Conservation (phyloP, 2,888 invertebrate species). For the Drosophila subsilvestris region DNA sequence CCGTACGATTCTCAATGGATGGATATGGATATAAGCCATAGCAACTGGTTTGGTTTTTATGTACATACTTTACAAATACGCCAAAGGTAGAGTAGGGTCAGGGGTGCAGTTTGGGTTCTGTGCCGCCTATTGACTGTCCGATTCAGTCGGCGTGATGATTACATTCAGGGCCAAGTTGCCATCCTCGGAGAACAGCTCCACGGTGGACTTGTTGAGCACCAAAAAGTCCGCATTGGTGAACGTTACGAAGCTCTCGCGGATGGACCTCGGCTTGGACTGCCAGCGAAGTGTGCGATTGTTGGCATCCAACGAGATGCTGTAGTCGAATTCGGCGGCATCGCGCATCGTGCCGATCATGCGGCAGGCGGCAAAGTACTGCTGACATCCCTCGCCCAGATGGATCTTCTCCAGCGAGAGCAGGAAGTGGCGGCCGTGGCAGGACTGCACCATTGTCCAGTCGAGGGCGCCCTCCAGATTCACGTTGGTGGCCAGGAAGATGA, state of each 20-base stretch:
- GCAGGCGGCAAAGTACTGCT: constrained; percentile 98
- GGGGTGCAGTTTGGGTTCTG: neutral
- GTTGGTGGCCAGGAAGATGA: constrained; percentile 99
- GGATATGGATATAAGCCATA: no score
- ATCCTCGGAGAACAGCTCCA: constrained; percentile 99
- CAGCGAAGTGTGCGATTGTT: constrained; percentile 86
- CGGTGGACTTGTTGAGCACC: constrained; percentile 98
- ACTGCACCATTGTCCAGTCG: constrained; percentile 99
- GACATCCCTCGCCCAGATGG: constrained; percentile 97
- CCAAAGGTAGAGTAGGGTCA: no score
- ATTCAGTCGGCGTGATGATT: constrained; percentile 91
- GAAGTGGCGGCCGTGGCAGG: constrained; percentile 99
- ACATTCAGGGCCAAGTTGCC: constrained; percentile 99
- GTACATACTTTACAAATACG: no score
- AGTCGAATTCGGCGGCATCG: constrained; percentile 99
- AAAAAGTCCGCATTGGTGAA: constrained; percentile 99
- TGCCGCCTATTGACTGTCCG: constrained; percentile 16
- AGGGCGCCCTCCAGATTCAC: constrained; percentile 99
- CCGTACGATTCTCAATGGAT: no score
- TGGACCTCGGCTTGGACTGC: constrained; percentile 98
- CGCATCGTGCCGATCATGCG: constrained; percentile 99
- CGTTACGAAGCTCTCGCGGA: constrained; percentile 98
- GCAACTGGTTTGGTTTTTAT: no score
- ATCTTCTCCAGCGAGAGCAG: constrained; percentile 99
- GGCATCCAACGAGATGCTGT: constrained; percentile 92